Conservation (phyloP, 1,140 invertebrate genomes). For the Zaprionus africanus region DNA sequence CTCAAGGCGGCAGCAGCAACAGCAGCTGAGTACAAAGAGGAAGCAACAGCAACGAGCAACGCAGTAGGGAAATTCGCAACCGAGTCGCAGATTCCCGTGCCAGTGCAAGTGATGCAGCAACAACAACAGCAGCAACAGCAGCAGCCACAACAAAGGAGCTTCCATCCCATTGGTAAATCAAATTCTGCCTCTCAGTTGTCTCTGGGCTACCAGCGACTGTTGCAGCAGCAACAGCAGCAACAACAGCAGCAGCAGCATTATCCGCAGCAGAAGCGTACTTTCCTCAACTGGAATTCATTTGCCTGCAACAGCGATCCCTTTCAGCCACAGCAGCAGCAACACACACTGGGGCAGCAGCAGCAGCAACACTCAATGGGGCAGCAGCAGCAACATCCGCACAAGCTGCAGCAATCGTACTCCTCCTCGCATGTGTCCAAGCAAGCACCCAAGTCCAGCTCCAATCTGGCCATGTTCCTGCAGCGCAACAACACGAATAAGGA, state of each 20-base stretch:
- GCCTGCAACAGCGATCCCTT: slow-evolving; percentile 76
- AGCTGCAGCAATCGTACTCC: slow-evolving; percentile 74
- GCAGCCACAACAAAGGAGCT: slow-evolving; percentile 61
- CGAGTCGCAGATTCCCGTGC: slow-evolving; percentile 72
- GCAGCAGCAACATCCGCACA: slow-evolving; percentile 56
- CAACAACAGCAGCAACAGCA: slow-evolving; percentile 62
- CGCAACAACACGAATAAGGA: slow-evolving; percentile 75
- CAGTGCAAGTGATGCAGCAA: slow-evolving; percentile 66
- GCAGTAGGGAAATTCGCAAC: slow-evolving; percentile 45
- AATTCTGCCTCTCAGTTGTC: slow-evolving; percentile 79
- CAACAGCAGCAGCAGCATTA: slow-evolving; percentile 56
- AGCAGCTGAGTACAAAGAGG: slow-evolving; percentile 67
- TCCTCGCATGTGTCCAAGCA: slow-evolving; percentile 69
- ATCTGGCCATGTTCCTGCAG: slow-evolving; percentile 63
- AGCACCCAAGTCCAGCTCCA: slow-evolving; percentile 48
- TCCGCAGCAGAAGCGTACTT: slow-evolving; percentile 76
- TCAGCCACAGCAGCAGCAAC: slow-evolving; percentile 49
- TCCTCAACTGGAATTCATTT: slow-evolving; percentile 78
- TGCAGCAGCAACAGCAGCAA: slow-evolving; percentile 58
- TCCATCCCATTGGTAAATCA: slow-evolving; percentile 77
- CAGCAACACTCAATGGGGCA: slow-evolving; percentile 5
- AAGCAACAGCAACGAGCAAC: slow-evolving; percentile 24
- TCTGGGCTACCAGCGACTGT: slow-evolving; percentile 64
- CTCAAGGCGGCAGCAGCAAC: slow-evolving; percentile 19
- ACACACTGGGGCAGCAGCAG: slow-evolving; percentile 45